These are phyloP conservation scores for Caenorhabditis plicata DNA, from an alignment of 2,888 invertebrate genomes.

Conservation along the genomic window DNA sequence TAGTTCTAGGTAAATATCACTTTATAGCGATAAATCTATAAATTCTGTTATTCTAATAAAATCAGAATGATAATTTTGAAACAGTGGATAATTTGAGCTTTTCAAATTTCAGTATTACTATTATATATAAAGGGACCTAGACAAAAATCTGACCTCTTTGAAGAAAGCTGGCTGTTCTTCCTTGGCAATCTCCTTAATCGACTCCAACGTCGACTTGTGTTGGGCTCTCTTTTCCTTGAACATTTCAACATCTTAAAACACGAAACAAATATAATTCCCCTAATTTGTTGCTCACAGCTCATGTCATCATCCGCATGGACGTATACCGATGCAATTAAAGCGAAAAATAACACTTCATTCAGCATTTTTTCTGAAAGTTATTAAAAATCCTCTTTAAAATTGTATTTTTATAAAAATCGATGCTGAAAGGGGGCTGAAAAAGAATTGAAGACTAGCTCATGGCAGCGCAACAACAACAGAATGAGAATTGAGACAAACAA, in stretches of 20 bases:
- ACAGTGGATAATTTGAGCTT: background rate
- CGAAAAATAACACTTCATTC: background rate
- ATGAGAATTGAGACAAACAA: too few relatives aligned
- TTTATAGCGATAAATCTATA: too few relatives aligned
- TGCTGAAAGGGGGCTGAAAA: background rate
- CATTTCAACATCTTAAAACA: slow-evolving; percentile 15
- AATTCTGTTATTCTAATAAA: too few relatives aligned
- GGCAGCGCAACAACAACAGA: too few relatives aligned
- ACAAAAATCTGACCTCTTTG: slow-evolving; percentile 24
- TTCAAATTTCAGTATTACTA: background rate
- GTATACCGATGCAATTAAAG: background rate
- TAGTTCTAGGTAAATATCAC: too few relatives aligned
- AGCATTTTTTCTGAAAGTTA: too few relatives aligned
- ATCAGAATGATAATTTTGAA: background rate
- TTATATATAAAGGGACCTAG: too few relatives aligned
- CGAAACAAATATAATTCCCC: too few relatives aligned
- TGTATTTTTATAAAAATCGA: background rate
- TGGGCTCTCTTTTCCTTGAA: slow-evolving; percentile 20
- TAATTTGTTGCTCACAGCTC: too few relatives aligned
- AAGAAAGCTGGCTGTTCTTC: slow-evolving; percentile 21
- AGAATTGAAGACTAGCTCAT: too few relatives aligned
- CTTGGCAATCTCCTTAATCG: slow-evolving; percentile 18
- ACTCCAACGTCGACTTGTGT: slow-evolving; percentile 20
- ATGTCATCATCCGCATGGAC: background rate
- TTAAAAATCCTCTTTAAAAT: too few relatives aligned